Conservation (phyloP, 2,113 vertebrate species). For the Platichthys stellatus region DNA sequence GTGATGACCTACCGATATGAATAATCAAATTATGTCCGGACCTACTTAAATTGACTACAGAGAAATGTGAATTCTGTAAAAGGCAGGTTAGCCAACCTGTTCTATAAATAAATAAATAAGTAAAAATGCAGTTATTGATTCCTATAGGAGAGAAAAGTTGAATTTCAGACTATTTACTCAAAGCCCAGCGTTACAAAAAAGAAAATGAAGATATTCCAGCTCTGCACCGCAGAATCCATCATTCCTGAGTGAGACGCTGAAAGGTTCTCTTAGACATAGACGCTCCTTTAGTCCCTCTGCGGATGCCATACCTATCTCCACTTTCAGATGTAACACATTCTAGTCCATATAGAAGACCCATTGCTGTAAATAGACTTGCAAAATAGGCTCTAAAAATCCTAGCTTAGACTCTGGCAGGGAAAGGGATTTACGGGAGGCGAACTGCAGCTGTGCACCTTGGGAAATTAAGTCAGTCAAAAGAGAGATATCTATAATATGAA, state of each 20-base stretch:
- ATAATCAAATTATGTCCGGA: constrained; percentile 11
- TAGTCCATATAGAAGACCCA: constrained; percentile 37
- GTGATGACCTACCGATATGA: constrained; percentile 2
- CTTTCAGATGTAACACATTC: constrained; percentile 42
- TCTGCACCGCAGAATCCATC: constrained; percentile 13
- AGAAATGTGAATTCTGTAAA: constrained; percentile 4
- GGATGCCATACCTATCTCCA: constrained; percentile 19
- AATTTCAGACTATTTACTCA: neutral
- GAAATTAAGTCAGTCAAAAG: constrained; percentile 76
- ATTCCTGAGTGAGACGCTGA: constrained; percentile 28
- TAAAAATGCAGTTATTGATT: neutral
- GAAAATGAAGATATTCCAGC: neutral
- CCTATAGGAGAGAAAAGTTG: neutral
- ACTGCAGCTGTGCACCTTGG: constrained; percentile 62
- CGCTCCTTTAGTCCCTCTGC: constrained; percentile 22
- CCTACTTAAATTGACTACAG: neutral
- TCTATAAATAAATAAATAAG: neutral
- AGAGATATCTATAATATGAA: constrained; percentile 63
- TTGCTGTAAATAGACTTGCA: constrained; percentile 50
- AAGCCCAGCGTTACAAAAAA: neutral
- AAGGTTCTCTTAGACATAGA: constrained; percentile 31
- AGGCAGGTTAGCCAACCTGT: neutral
- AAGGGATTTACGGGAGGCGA: constrained; percentile 66
- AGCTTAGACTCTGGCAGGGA: constrained; percentile 34
- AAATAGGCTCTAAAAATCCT: constrained; percentile 40